phyloP scores from a whole-genome alignment of 2,113 vertebrate genomes.

The Plestiodon gilberti region DNA sequence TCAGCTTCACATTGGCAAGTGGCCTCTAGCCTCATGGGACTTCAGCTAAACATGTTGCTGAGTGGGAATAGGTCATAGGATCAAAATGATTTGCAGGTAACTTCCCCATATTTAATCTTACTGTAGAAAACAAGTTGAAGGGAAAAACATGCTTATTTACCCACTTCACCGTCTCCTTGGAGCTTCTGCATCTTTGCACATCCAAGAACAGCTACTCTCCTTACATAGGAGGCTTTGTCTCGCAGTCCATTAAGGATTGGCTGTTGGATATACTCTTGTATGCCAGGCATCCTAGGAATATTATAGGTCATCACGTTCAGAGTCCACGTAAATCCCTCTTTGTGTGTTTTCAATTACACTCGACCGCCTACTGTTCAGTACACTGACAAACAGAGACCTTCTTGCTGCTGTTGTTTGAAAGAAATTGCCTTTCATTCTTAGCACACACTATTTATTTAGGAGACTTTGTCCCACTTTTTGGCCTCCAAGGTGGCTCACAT shows the following conservation, averaged over 20 bases:
- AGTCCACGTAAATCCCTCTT: constrained; percentile 15
- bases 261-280: constrained; percentile 92
- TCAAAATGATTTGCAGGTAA: background rate
- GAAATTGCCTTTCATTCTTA: background rate
- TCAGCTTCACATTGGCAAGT: background rate
- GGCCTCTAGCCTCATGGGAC: background rate
- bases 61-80: accelerated
- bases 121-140: too few relatives aligned
- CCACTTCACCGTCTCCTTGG: constrained; percentile 85
- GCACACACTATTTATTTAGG: background rate
- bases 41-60: accelerated
- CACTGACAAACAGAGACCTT: background rate
- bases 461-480: too few relatives aligned
- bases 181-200: constrained; percentile 92
- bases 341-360: too few relatives aligned
- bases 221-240: constrained; percentile 93
- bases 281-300: constrained; percentile 85
- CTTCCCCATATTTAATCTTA: background rate
- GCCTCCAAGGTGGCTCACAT: too few relatives aligned
- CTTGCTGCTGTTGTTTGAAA: background rate
- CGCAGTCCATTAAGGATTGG: constrained; percentile 87
- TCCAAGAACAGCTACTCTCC: constrained; percentile 92
- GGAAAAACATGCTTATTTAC: constrained; percentile 68
- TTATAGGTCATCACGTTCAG: background rate
- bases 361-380: too few relatives aligned